A percentile compares a stretch with the other conserved stretches of the same genome.
Conservation (phyloP, 2,113 vertebrate genomes). For the Grammomys surdaster region DNA sequence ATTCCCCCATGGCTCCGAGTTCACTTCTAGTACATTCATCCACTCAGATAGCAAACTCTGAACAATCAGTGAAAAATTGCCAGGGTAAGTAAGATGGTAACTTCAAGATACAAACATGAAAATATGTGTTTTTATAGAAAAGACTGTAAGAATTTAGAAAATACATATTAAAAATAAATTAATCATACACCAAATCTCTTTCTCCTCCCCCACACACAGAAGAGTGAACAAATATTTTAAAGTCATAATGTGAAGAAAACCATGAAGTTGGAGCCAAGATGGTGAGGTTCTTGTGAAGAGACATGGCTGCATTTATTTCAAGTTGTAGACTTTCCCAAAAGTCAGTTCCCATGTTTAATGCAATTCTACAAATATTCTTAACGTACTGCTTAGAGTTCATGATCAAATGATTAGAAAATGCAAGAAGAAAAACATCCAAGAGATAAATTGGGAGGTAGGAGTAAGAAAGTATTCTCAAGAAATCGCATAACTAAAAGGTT, state of each 20-base stretch:
- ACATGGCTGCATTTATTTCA: not conserved
- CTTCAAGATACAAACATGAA: not conserved
- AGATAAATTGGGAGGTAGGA: not conserved
- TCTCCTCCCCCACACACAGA: not conserved
- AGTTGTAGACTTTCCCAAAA: not conserved
- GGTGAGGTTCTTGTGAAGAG: not conserved
- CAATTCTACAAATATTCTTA: not conserved
- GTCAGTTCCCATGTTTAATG: not conserved
- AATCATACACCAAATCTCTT: not conserved
- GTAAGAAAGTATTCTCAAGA: not conserved
- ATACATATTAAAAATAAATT: not conserved
- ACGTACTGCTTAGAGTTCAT: not conserved
- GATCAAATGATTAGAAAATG: not conserved
- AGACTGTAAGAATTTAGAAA: not conserved
- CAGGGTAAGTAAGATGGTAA: not conserved
- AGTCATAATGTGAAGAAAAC: not conserved
- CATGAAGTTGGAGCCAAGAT: not conserved
- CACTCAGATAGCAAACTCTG: not conserved
- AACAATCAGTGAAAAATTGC: not conserved
- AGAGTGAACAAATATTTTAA: not conserved
- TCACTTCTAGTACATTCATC: too few relatives aligned
- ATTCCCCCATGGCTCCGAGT: fast-evolving
- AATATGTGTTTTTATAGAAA: not conserved
- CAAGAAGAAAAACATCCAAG: not conserved
- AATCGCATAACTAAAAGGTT: not conserved